Percentiles rank a stretch among this genome's conserved stretches.
Evolutionary conservation across 1,140 invertebrate species (phyloP).

Genomic region (Pollicipes pollicipes): DNA sequence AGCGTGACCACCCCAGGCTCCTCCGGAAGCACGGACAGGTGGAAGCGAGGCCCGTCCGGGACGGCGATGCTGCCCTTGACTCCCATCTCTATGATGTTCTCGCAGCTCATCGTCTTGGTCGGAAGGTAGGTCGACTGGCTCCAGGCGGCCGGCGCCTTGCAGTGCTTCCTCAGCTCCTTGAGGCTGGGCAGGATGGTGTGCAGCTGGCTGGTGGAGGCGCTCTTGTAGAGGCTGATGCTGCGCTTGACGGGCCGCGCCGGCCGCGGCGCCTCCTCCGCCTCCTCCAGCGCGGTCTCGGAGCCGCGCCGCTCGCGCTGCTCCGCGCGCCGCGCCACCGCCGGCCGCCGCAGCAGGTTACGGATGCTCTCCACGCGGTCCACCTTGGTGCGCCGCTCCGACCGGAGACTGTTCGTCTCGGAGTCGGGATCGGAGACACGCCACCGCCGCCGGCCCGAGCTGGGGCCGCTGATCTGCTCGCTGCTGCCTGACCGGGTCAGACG

Average conservation of each 20-base stretch:
- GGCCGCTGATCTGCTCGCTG: constrained; percentile 20
- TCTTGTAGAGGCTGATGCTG: constrained; percentile 13
- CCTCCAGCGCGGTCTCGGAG: not conserved
- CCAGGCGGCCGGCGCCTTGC: constrained; percentile 7
- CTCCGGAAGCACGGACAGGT: not conserved
- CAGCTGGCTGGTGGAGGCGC: constrained; percentile 17
- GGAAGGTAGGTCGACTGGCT: constrained; percentile 29
- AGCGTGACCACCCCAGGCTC: not conserved
- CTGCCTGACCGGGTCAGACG: constrained; percentile 44
- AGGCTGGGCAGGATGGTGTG: constrained; percentile 6
- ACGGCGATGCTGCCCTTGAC: not conserved
- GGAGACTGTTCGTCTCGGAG: not conserved
- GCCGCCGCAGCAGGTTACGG: constrained; percentile 18
- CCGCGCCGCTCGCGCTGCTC: not conserved
- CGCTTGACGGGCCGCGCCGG: not conserved
- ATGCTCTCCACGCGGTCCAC: constrained; percentile 18
- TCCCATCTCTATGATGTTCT: constrained; percentile 37
- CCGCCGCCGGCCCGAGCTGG: no score
- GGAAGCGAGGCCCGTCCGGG: not conserved
- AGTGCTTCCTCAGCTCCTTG: constrained; percentile 6
- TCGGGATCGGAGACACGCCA: no score
- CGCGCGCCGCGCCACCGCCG: not conserved
- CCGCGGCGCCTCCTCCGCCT: not conserved
- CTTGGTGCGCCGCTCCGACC: not conserved
- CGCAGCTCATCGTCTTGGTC: constrained; percentile 40